A percentile compares a stretch with the other conserved stretches of the same genome.
phyloP scores from a whole-genome alignment of 2,113 vertebrate species.

The Oryzias curvinotus region DNA sequence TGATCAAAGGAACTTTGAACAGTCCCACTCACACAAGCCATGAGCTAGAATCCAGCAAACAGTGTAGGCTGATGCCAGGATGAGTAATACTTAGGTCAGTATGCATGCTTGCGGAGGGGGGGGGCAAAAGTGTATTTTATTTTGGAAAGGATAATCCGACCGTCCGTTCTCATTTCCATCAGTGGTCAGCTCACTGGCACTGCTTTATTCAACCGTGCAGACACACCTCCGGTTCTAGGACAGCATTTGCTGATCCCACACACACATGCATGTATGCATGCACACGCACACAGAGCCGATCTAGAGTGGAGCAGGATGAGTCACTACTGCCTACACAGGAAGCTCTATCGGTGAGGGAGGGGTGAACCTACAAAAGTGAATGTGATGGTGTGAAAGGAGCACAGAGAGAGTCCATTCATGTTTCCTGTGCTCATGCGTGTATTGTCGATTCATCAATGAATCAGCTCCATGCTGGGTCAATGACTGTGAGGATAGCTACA shows the following conservation, averaged over 20 bases:
- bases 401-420: slow-evolving; percentile 7
- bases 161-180: slow-evolving; percentile 53
- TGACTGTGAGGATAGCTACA: neutral
- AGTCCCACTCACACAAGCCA: slow-evolving; percentile 7
- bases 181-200: slow-evolving; percentile 27
- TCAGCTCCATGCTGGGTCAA: slow-evolving; percentile 5
- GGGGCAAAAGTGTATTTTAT: slow-evolving; percentile 19
- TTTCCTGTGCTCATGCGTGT: slow-evolving; percentile 13
- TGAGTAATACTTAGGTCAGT: slow-evolving; percentile 60
- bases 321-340: slow-evolving; percentile 73
- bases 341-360: slow-evolving; percentile 53
- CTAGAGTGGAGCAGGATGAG: slow-evolving; percentile 64
- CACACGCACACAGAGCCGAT: slow-evolving; percentile 30
- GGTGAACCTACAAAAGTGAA: slow-evolving; percentile 33
- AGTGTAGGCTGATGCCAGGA: slow-evolving; percentile 44
- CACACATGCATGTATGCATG: slow-evolving; percentile 19
- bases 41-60: slow-evolving; percentile 7
- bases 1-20: slow-evolving; percentile 6
- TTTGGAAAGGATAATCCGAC: slow-evolving; percentile 43
- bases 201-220: slow-evolving; percentile 42
- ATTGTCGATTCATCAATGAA: slow-evolving; percentile 4
- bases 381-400: slow-evolving; percentile 42
- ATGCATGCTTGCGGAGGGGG: slow-evolving; percentile 14
- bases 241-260: slow-evolving; percentile 49
- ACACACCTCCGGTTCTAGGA: slow-evolving; percentile 52